These are phyloP conservation scores for Tanypteryx hageni DNA, from an alignment of 2,888 invertebrate species.

Conservation along the genomic window DNA sequence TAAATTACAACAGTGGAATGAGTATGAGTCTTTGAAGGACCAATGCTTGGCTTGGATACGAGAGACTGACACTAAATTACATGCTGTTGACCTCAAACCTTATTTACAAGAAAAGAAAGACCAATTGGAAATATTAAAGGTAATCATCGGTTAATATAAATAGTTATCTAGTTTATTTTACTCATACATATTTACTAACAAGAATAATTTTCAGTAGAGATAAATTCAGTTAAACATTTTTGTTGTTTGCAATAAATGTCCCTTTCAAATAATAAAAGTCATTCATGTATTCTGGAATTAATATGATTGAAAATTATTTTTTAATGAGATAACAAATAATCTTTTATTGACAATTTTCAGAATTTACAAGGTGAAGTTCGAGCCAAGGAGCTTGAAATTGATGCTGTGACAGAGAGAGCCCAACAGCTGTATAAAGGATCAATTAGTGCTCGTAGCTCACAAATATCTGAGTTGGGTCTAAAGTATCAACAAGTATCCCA, in stretches of 20 bases:
- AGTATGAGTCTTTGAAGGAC: slow-evolving; percentile 92
- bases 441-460: slow-evolving; percentile 85
- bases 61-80: slow-evolving; percentile 90
- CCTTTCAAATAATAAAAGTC: too few species aligned
- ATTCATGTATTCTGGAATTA: too few species aligned
- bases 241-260: too few species aligned
- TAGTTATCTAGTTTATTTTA: neutral
- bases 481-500: slow-evolving; percentile 94
- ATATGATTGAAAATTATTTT: too few species aligned
- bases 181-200: neutral
- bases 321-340: neutral
- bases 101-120: slow-evolving; percentile 89
- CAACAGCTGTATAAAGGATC: slow-evolving; percentile 88
- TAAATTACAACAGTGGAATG: slow-evolving; percentile 93
- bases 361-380: slow-evolving; percentile 90
- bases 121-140: slow-evolving; percentile 86
- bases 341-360: slow-evolving; percentile 73
- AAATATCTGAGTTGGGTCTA: slow-evolving; percentile 92
- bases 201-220: too few species aligned
- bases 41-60: slow-evolving; percentile 91
- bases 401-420: slow-evolving; percentile 93
- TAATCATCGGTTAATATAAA: slow-evolving; percentile 68
- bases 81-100: slow-evolving; percentile 91
- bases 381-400: slow-evolving; percentile 94
- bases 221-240: too few species aligned